Percentiles rank a stretch among this genome's conserved stretches.
Conservation (phyloP, 2,797 vertebrate species). For the Notamacropus eugenii region DNA sequence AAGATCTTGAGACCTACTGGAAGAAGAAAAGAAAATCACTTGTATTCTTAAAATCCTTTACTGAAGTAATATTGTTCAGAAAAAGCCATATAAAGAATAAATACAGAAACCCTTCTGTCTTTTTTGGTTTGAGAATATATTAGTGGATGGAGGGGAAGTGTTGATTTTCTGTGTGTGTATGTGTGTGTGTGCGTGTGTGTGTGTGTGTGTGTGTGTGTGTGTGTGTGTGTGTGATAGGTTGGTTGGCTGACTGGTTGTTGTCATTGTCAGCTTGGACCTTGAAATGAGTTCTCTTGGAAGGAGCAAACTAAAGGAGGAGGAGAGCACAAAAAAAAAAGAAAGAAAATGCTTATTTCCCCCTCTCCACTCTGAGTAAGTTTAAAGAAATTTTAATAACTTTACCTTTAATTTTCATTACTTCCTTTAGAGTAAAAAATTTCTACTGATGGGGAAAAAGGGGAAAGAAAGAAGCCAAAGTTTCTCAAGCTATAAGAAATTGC, state of each 20-base stretch:
- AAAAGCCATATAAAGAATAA: background rate
- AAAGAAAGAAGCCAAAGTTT: background rate
- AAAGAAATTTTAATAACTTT: constrained; percentile 45
- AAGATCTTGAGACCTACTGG: background rate
- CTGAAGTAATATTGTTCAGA: background rate
- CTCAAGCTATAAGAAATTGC: background rate
- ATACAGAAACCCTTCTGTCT: background rate
- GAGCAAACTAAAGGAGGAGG: background rate
- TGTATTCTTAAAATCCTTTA: background rate
- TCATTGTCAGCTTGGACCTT: background rate
- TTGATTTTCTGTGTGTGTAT: too few species aligned
- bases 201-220: too few species aligned
- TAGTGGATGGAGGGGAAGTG: background rate
- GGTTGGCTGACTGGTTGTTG: background rate
- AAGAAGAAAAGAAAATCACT: background rate
- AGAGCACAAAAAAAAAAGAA: background rate
- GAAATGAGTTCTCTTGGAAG: background rate
- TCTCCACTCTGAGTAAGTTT: background rate
- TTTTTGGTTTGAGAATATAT: background rate
- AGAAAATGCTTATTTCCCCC: constrained; percentile 2
- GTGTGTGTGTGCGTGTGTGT: too few species aligned
- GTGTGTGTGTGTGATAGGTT: background rate
- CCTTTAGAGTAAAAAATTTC: constrained; percentile 38
- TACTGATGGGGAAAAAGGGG: background rate
- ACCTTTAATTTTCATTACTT: constrained; percentile 50